Conservation (phyloP, 2,888 invertebrate species). For the Cecidostiba fungosa region DNA sequence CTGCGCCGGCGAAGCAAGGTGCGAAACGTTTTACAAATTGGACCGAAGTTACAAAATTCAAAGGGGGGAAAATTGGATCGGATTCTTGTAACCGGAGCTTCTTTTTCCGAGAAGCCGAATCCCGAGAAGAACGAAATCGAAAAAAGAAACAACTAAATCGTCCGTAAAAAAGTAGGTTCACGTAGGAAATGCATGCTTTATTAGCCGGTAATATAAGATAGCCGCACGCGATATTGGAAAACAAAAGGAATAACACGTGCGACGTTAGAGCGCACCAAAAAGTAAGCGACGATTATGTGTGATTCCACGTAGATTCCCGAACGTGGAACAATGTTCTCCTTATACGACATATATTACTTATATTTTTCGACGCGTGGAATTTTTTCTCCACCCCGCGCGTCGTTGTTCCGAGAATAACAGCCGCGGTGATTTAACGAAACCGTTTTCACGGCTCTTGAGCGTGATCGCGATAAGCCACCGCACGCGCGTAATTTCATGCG, state of each 20-base stretch:
- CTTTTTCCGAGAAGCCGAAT: neutral
- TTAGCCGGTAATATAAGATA: conserved; percentile 6
- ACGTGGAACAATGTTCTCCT: conserved; percentile 31
- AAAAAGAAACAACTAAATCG: neutral
- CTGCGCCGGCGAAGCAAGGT: neutral
- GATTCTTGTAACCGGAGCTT: too few relatives aligned
- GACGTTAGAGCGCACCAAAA: neutral
- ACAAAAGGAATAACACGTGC: neutral
- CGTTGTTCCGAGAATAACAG: conserved; percentile 42
- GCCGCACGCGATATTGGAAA: neutral
- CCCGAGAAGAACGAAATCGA: neutral
- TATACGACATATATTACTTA: neutral
- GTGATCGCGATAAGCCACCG: conserved; percentile 3
- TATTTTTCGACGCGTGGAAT: conserved; percentile 14
- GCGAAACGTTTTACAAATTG: neutral
- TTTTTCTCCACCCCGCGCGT: neutral
- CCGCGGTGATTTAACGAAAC: conserved; percentile 50
- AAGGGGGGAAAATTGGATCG: neutral
- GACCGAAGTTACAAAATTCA: neutral
- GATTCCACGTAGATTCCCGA: conserved; percentile 35
- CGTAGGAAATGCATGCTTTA: conserved; percentile 1
- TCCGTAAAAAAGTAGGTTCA: conserved; percentile 6
- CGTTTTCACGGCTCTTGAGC: conserved; percentile 54
- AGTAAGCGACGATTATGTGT: neutral
- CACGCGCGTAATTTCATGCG: conserved; percentile 17